Base-by-base conservation (phyloP, 2,113 vertebrate genomes). In the Edolisoma coerulescens region DNA sequence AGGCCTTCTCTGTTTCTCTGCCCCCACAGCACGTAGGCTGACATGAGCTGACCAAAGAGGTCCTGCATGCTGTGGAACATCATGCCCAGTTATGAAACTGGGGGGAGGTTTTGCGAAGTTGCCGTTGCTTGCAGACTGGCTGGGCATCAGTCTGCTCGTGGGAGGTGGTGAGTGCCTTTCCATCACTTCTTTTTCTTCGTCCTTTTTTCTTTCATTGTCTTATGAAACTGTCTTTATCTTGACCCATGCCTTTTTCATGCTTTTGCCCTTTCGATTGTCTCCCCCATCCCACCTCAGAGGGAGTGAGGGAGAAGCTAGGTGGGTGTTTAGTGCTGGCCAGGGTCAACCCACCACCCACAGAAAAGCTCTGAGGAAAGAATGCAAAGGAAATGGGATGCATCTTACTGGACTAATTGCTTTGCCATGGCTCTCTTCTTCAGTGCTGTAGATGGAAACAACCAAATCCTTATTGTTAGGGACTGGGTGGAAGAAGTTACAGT, bases 1-100 rank as follows among this genome's bases (percentile, higher is more conserved):
- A 96, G 89, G 89, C 73, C 47, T 21, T 18, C 81, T 84, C 52
- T 96, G 84, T 89, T 97, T 91, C 87, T 93, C 84, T 89, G 84
- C 90, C 87, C 81, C 92, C 41, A 0, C 84, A 91, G 90, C 2
- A 13, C 27, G 81, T n/a, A 30, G 93, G 95, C 89, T 87, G 91
- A 59, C 73, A 42, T 0, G 3, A 82, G 74, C 84, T 87, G 87
- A 47, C 93, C 87, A 75, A 10, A 54, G 77, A 78, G 73, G 30
- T 78, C 53, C 2, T 54, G 64, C 60, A 44, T 0, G 0, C 67
- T 8, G 2, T 64, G 13, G 22, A 89, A 42, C 39, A 52, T 35
- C 74, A 17, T 26, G 52, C 28, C 50, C 35, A 44, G 54, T 2
- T 21, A 67, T 63, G 75, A 74, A 84, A 84, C 13, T 9, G 18